Conservation (phyloP, 2,888 invertebrate genomes). For the Chalcis sispes region DNA sequence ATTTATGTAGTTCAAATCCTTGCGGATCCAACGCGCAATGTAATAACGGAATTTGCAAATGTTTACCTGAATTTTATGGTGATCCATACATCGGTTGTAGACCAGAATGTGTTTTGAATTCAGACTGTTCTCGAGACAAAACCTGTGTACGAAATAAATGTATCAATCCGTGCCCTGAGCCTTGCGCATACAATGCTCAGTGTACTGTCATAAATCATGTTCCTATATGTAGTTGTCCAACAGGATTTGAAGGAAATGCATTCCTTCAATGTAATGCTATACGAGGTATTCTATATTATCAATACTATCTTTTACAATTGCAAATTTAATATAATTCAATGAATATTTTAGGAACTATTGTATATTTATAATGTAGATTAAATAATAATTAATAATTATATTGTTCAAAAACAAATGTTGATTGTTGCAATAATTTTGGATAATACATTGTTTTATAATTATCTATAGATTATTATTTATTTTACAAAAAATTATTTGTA, state of each 20-base stretch:
- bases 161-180: constrained; percentile 84
- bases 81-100: constrained; percentile 81
- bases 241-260: constrained; percentile 81
- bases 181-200: constrained; percentile 83
- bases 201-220: constrained; percentile 85
- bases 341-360: no score
- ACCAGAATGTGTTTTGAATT: constrained; percentile 87
- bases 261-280: constrained; percentile 65
- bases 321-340: background rate
- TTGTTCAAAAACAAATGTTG: background rate
- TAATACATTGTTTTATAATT: constrained; percentile 13
- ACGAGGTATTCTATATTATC: constrained; percentile 47
- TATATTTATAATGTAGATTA: no score
- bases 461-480: constrained; percentile 6
- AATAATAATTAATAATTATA: background rate
- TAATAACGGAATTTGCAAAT: constrained; percentile 75
- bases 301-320: no score
- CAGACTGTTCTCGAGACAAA: constrained; percentile 84
- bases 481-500: constrained; percentile 19
- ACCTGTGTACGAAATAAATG: constrained; percentile 90
- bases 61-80: constrained; percentile 71
- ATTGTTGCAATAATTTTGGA: background rate
- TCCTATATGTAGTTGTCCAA: constrained; percentile 84
- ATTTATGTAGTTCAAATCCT: constrained; percentile 86
- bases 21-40: constrained; percentile 84